Base-by-base conservation (phyloP, 2,113 vertebrate species). In the Romanogobio albipinnatus region DNA sequence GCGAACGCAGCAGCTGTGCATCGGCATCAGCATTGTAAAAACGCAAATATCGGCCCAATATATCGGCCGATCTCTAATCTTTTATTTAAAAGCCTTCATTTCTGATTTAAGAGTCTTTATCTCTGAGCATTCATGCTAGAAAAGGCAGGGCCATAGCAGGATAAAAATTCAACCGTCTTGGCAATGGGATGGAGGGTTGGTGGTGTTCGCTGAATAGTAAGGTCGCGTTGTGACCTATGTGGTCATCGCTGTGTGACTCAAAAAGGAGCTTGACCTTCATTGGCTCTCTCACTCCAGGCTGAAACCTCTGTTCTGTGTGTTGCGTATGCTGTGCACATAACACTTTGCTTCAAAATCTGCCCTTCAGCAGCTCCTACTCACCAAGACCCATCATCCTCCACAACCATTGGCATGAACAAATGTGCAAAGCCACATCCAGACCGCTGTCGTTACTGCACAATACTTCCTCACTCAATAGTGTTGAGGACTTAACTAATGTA, bases 171-270 rank as follows among this genome's bases (percentile, higher is more conserved):
- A 43, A 29, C 82, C 11, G 8, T 5, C 56, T 39, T 58, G 9
- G 74, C 45, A 53, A 26, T 19, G 95, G 95, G 51, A 90, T 36
- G 87, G 92, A 89, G 17, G 62, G 93, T 2, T 91, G 93, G 3
- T 89, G 90, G 7, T 91, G 93, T 43, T 91, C 92, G 71, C 92
- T 92, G 19, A 87, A 91, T 6, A 90, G 92, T 36, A 91, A 93
- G 71, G 88, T 92, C 95, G 3, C 94, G 95, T 84, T 97, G 96
- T 15, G 94, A 95, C 33, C 93, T 96, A 0, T 98, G 96, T 0
- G 96, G 96, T 64, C 96, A 97, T 89, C 95, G 96, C 24, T 96
- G 96, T 82, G 94, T 95, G 88, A 96, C 96, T 0, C 95, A 76
- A 96, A 3, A 94, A 95, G 80, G 93, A 93, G 61, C 93, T 94